Conservation (phyloP, 1,140 invertebrate genomes). For the Aphidius gifuensis region DNA sequence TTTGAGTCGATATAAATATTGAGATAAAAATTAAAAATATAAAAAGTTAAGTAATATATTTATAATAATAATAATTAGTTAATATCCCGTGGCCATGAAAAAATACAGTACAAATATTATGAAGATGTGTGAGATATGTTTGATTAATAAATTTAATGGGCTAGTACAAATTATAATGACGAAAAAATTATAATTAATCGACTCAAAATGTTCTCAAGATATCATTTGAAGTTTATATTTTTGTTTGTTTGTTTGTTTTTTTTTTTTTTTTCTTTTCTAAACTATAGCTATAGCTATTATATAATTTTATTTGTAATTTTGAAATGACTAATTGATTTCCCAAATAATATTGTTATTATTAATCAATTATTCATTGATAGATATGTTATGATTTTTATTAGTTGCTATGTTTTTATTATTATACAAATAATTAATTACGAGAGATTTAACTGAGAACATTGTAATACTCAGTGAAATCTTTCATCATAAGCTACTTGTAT, state of each 20-base stretch:
- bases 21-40: no score
- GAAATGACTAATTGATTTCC: no score
- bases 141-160: constrained; percentile 23
- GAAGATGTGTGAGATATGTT: constrained; percentile 12
- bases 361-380: constrained; percentile 1
- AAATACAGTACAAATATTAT: constrained; percentile 28
- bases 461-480: constrained; percentile 15
- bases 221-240: constrained; percentile 6
- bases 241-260: constrained; percentile 1
- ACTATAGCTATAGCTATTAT: no score
- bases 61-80: no score
- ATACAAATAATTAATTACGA: neutral
- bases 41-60: no score
- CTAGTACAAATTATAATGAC: constrained; percentile 18
- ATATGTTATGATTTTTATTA: constrained; percentile 10
- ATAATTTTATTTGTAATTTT: no score
- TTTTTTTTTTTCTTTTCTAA: no score
- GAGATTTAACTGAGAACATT: neutral
- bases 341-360: constrained; percentile 1
- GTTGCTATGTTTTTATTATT: neutral
- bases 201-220: constrained; percentile 13
- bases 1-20: no score
- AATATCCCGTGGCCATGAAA: constrained; percentile 17
- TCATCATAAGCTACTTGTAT: constrained; percentile 17
- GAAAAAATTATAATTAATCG: constrained; percentile 4